Percentiles rank a stretch among this genome's conserved stretches.
Conservation (phyloP, 2,888 invertebrate genomes). For the Lasioglossum leucozonium region DNA sequence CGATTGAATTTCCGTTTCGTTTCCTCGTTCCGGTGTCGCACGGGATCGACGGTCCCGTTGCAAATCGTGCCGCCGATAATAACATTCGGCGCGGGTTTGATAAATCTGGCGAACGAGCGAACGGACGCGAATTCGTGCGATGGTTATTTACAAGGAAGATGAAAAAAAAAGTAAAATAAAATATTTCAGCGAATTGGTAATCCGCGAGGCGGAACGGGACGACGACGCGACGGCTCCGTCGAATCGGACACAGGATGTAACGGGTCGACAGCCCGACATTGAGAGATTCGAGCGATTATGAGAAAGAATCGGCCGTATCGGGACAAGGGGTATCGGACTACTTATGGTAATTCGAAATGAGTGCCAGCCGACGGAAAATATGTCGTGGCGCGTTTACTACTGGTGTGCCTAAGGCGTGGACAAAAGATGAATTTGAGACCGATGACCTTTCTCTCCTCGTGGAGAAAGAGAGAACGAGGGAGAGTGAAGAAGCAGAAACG, state of each 20-base stretch:
- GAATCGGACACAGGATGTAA: constrained; percentile 37
- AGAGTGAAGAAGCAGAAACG: constrained; percentile 32
- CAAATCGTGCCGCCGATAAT: background rate
- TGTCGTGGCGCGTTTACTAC: constrained; percentile 52
- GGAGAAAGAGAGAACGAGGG: constrained; percentile 39
- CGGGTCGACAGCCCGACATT: constrained; percentile 50
- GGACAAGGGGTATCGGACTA: constrained; percentile 34
- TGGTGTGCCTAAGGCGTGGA: constrained; percentile 67
- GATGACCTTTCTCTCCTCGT: constrained; percentile 72
- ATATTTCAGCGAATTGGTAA: background rate
- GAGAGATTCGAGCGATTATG: constrained; percentile 49
- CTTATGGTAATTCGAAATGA: constrained; percentile 55
- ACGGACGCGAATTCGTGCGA: too few species aligned
- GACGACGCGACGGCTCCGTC: background rate
- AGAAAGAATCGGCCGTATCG: constrained; percentile 35
- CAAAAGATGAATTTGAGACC: constrained; percentile 73
- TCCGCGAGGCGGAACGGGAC: background rate
- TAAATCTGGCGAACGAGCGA: background rate
- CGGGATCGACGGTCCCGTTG: background rate
- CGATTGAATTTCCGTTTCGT: constrained; percentile 8
- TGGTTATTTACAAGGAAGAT: background rate
- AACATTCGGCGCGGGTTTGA: background rate
- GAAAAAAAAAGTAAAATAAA: background rate
- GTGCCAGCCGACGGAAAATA: constrained; percentile 47
- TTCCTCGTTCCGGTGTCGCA: background rate